Base-by-base conservation (phyloP, 2,888 invertebrate genomes). In the Volucella inanis region DNA sequence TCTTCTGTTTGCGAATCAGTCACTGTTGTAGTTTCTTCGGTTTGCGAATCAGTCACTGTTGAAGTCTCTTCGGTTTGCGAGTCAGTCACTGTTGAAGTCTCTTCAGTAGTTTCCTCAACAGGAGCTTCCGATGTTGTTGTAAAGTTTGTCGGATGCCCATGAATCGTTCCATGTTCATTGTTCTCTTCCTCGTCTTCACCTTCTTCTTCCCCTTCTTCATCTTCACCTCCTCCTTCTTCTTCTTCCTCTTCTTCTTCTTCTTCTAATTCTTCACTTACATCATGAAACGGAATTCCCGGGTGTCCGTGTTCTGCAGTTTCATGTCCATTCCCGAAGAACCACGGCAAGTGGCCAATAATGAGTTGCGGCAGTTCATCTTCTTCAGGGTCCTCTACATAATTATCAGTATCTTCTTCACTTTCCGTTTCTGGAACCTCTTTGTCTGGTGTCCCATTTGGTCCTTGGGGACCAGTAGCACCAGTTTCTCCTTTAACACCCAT, bases 201-300 rank as follows among this genome's bases (percentile, higher is more conserved):
- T 1, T 76, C 76, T 9, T 74, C 55, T 3, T 77, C 85, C 0
- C 76, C 68, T 4, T 83, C 80, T 0, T 87, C 83, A 9, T 87
- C 85, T 0, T 67, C 57, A 4, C 45, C 74, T 0, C 39, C 50
- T 0, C 55, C 72, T 11, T 38, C 55, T 4, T 54, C 70, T 8
- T 0, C 76, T 0, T 14, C 47, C 2, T n/a, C 49, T 12, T 15
- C 18, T 11, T 11, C 43, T 14, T n/a, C 47, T 47, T 18, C 55
- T 3, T 70, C 52, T 2, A 57, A 68, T 14, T 47, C 39, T 10
- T 64, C 54, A 2, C 49, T 52, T 1, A 8, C 52, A 11, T 11
- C 12, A 18, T 31, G 18, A 43, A 52, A 50, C 49, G 31, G 31
- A 47, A 57, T 41, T 70, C 47, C 15, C 62, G 67, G 45, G 14